A percentile compares a stretch with the other conserved stretches of the same genome.
phyloP scores from a whole-genome alignment of 2,797 vertebrate species.

The Gymnodraco acuticeps region DNA sequence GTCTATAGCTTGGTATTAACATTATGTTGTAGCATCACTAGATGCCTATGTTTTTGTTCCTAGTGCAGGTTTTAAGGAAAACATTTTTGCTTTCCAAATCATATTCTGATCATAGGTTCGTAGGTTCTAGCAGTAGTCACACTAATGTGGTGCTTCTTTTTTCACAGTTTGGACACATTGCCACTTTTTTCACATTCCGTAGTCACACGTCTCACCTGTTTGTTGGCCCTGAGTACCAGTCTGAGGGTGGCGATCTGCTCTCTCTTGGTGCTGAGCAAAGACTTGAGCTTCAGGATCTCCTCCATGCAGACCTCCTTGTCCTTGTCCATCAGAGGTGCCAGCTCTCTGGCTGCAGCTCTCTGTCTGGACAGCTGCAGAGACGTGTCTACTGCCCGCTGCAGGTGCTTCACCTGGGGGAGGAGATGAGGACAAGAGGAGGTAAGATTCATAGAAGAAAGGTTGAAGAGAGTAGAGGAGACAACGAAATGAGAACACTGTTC shows the following conservation, averaged over 20 bases:
- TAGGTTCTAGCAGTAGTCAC: not conserved
- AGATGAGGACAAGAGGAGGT: not conserved
- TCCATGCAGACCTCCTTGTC: slow-evolving; percentile 97
- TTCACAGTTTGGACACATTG: not conserved
- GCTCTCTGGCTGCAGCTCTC: slow-evolving; percentile 91
- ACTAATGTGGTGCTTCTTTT: not conserved
- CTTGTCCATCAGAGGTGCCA: slow-evolving; percentile 92
- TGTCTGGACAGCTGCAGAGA: slow-evolving; percentile 94
- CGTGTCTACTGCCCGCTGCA: slow-evolving; percentile 94
- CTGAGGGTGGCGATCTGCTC: slow-evolving; percentile 97
- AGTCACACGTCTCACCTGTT: slow-evolving; percentile 86
- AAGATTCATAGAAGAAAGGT: slow-evolving; percentile 54
- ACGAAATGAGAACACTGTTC: not conserved
- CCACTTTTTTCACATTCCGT: not conserved
- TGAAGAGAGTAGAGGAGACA: not conserved
- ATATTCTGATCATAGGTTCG: not conserved
- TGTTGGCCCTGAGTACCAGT: slow-evolving; percentile 96
- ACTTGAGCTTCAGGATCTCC: slow-evolving; percentile 96
- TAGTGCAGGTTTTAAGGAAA: not conserved
- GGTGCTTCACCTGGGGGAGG: slow-evolving; percentile 88
- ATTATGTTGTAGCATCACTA: too few relatives aligned
- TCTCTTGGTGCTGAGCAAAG: slow-evolving; percentile 94
- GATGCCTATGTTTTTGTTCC: not conserved
- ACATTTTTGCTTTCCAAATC: not conserved
- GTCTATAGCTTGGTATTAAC: too few relatives aligned